Percentiles rank a stretch among this genome's conserved stretches.
Evolutionary conservation across 2,888 invertebrate genomes (phyloP).

Genomic region (Acronicta alni): DNA sequence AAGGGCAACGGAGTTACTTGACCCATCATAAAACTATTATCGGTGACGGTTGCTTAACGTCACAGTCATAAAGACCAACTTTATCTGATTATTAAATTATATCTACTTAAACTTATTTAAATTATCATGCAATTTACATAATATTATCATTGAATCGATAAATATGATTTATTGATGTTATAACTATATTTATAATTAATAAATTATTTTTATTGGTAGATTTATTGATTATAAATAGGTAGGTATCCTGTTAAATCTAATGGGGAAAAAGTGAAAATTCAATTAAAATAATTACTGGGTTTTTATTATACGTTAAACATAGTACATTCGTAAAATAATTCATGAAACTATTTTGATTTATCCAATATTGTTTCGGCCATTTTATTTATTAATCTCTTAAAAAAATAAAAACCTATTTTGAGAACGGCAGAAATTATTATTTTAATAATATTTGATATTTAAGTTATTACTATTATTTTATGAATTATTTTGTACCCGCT

Average conservation of each 20-base stretch:
- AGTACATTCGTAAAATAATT: too few species aligned
- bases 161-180: slow-evolving; percentile 38
- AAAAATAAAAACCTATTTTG: too few species aligned
- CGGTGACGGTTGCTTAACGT: slow-evolving; percentile 15
- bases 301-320: too few species aligned
- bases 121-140: slow-evolving; percentile 8
- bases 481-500: background rate
- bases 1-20: too few species aligned
- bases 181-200: slow-evolving; percentile 12
- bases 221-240: slow-evolving; percentile 9
- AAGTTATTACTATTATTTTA: slow-evolving; percentile 1
- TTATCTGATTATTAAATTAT: slow-evolving; percentile 27
- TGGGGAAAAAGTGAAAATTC: slow-evolving; percentile 7
- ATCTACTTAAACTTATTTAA: slow-evolving; percentile 20
- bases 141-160: slow-evolving; percentile 25
- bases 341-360: too few species aligned
- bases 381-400: too few species aligned
- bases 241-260: slow-evolving; percentile 22
- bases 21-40: too few species aligned
- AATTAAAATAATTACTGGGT: background rate
- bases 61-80: slow-evolving; percentile 10
- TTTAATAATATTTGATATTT: too few species aligned
- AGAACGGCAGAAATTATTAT: too few species aligned
- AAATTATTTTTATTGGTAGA: slow-evolving; percentile 7
- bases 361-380: too few species aligned